A percentile compares a stretch with the other conserved stretches of the same genome.
Evolutionary conservation across 2,888 invertebrate species (phyloP).

Genomic region (Euzophera pinguis): DNA sequence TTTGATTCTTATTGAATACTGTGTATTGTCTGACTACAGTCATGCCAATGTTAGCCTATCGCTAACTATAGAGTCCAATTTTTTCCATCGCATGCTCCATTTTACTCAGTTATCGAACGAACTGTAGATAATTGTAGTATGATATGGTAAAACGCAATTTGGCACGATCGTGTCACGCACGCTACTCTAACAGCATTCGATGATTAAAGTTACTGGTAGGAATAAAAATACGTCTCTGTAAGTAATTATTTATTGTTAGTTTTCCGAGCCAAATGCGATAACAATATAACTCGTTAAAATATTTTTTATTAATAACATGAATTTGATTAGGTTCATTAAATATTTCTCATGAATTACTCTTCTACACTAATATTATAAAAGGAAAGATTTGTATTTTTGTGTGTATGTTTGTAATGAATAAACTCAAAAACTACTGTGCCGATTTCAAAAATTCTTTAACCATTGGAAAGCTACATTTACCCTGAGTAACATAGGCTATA

Average conservation of each 20-base stretch:
- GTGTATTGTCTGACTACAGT: no score
- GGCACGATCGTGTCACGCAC: constrained; percentile 5
- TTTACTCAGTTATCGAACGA: constrained; percentile 9
- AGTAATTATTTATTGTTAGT: neutral
- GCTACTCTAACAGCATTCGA: neutral
- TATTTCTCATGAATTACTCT: no score
- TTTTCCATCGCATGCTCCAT: constrained; percentile 11
- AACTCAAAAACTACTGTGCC: no score
- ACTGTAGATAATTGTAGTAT: constrained; percentile 7
- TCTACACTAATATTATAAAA: no score
- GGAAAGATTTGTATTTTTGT: no score
- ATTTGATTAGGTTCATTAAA: neutral
- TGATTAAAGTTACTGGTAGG: neutral
- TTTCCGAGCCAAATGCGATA: constrained; percentile 1
- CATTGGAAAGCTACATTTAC: no score
- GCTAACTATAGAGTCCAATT: neutral
- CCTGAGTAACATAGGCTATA: no score
- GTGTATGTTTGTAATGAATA: no score
- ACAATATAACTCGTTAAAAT: neutral
- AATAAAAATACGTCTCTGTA: constrained; percentile 1
- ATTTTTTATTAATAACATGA: neutral
- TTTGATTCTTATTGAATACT: no score
- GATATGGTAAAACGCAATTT: constrained; percentile 2
- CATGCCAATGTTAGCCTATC: neutral
- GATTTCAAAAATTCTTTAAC: no score